Evolutionary conservation across 2,113 vertebrate genomes (phyloP).

Genomic region (Prolemur simus): DNA sequence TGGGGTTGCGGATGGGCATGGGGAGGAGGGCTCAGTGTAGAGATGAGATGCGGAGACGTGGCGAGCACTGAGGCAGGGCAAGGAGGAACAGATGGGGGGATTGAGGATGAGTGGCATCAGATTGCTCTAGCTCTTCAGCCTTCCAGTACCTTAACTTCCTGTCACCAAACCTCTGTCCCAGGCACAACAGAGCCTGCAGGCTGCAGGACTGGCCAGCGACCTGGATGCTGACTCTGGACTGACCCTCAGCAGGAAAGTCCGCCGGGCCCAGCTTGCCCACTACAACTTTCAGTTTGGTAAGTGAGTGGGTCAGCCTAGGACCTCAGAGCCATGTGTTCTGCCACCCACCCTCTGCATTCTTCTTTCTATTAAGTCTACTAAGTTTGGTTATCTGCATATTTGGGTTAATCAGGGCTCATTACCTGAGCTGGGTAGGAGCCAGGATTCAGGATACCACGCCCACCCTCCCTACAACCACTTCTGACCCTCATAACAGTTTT

Average conservation of each 20-base stretch:
- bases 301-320: neutral
- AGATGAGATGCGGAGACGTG: neutral
- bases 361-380: neutral
- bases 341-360: neutral
- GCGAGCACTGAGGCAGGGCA: too few relatives aligned
- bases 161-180: constrained; percentile 70
- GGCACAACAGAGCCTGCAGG: constrained; percentile 85
- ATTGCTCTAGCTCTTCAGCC: neutral
- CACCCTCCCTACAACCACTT: neutral
- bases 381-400: neutral
- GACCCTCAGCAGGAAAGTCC: constrained; percentile 92
- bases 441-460: neutral
- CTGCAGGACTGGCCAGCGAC: constrained; percentile 86
- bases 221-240: constrained; percentile 83
- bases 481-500: neutral
- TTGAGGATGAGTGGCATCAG: neutral
- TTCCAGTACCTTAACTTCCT: fast-evolving
- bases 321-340: neutral
- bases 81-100: neutral
- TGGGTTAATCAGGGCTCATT: neutral
- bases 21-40: neutral
- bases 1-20: neutral
- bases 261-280: constrained; percentile 90
- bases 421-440: neutral
- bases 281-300: constrained; percentile 96